Evolutionary conservation across 2,113 vertebrate genomes (phyloP), one percentile per base, ranked within the genome.

Genomic region (Myiozetetes cayanensis): DNA sequence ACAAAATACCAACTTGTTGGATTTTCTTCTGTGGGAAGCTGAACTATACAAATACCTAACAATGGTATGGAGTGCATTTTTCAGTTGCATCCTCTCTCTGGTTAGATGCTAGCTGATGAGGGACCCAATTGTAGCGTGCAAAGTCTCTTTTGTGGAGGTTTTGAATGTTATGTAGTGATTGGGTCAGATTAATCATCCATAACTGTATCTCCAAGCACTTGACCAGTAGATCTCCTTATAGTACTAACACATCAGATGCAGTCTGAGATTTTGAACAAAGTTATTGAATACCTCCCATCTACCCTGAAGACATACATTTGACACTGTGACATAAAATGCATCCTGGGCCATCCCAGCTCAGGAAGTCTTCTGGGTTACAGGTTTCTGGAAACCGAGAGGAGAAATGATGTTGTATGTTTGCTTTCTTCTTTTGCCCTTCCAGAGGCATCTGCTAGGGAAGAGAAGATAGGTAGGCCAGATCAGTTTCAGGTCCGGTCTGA

Each of bases 51-150:
- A 21, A 67, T n/a, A 33, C 16, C 27, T 82, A 70, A 62, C 0
- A 0, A 17, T 61, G 12, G 50, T 28, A 44, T 0, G 0, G 25
- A 20, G 31, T 1, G 2, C 17, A 31, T 75, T 90, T 90, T 90
- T 85, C 65, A 68, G 14, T 71, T 83, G 75, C 8, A 37, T 55
- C 37, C 10, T 75, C 25, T 87, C 44, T 76, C 13, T 67, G 13
- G 22, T 21, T 53, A 58, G 43, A 47, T 72, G 23, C 23, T 70
- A 47, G 70, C 33, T 46, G 58, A 33, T 46, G 22, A 71, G 44
- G 10, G 18, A 55, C 14, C 22, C 39, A 44, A 43, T 5, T 33
- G 33, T 41, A 58, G 28, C 3, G 0, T 59, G 15, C 31, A 17
- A 16, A 41, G 28, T 49, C 35, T 63, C 20, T 61, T 39, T 20